Conservation (phyloP, 92 coral and sea anemone species). For the Chrysogorgia sp. region DNA sequence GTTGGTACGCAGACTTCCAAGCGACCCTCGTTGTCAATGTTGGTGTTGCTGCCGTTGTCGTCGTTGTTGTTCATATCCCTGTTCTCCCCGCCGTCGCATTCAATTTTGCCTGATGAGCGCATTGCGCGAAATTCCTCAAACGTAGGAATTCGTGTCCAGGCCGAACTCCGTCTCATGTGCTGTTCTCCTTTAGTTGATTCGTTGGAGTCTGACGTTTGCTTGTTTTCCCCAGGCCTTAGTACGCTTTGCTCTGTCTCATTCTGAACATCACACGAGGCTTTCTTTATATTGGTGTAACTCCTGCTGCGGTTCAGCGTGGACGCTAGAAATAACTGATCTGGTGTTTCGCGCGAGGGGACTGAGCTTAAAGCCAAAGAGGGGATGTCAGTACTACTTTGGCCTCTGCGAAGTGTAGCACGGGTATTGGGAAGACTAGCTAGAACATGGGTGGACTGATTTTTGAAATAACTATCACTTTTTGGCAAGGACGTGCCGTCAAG, state of each 20-base stretch:
- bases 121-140: slow-evolving; percentile 76
- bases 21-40: background rate
- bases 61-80: background rate
- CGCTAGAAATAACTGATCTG: background rate
- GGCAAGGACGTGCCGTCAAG: background rate
- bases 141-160: slow-evolving; percentile 78
- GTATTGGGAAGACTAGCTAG: background rate
- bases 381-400: slow-evolving; percentile 2
- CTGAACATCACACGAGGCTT: background rate
- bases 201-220: background rate
- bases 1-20: background rate
- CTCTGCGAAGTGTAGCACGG: background rate
- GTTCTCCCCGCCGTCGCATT: background rate
- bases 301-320: background rate
- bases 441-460: background rate
- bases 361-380: background rate
- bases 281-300: background rate
- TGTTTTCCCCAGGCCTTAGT: background rate
- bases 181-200: background rate
- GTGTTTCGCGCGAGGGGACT: background rate
- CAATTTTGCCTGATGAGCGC: slow-evolving; percentile 6
- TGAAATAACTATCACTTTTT: background rate
- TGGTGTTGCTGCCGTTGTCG: background rate
- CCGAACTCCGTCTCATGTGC: slow-evolving; percentile 30
- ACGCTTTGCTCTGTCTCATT: background rate